phyloP scores from a whole-genome alignment of 2,797 vertebrate genomes.

The Crypturellus tataupa region DNA sequence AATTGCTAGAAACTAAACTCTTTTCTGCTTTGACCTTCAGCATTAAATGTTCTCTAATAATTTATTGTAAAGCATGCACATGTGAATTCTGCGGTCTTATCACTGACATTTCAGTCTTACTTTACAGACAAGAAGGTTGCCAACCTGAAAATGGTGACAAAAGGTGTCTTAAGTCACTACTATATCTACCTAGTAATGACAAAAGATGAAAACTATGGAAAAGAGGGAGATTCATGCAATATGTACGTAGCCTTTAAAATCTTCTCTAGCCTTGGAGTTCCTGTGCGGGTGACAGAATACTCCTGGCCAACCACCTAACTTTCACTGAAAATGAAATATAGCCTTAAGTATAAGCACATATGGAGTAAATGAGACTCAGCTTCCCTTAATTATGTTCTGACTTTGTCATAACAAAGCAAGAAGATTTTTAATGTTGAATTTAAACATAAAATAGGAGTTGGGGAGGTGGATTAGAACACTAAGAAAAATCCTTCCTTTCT shows the following conservation, averaged over 20 bases:
- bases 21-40: neutral
- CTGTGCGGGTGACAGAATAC: neutral
- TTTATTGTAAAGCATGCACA: neutral
- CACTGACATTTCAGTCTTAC: neutral
- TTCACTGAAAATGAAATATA: neutral
- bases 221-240: neutral
- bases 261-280: neutral
- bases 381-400: neutral
- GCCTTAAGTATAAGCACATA: neutral
- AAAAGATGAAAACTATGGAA: neutral
- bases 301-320: neutral
- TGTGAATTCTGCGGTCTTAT: neutral
- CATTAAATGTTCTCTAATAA: neutral
- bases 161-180: neutral
- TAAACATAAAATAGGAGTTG: neutral
- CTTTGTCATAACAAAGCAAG: conserved; percentile 10
- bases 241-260: neutral
- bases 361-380: neutral
- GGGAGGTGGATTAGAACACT: neutral
- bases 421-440: neutral
- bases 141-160: neutral
- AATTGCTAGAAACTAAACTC: neutral
- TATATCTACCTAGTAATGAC: neutral
- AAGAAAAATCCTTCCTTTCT: conserved; percentile 41
- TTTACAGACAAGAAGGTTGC: neutral